Evolutionary conservation across 2,113 vertebrate species (phyloP).

Genomic region (Myotis yumanensis): DNA sequence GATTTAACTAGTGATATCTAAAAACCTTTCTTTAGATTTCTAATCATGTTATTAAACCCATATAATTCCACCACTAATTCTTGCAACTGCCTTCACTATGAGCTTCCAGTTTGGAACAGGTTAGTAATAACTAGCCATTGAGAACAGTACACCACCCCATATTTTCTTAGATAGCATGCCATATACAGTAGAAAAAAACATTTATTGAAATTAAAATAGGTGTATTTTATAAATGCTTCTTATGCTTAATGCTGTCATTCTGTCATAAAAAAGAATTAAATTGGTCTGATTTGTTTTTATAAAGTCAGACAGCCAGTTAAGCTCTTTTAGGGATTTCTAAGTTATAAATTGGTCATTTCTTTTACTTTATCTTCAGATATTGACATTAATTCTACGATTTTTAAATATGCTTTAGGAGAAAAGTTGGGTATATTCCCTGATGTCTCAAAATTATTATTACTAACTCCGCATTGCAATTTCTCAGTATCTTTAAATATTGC

Average conservation of each 20-base stretch:
- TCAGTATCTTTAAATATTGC: not conserved
- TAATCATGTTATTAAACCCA: not conserved
- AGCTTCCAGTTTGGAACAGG: not conserved
- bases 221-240: conserved; percentile 35
- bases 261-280: conserved; percentile 58
- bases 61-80: not conserved
- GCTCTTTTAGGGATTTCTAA: conserved; percentile 41
- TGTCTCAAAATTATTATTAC: conserved; percentile 2
- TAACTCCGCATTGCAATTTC: conserved; percentile 19
- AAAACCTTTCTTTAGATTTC: conserved; percentile 37
- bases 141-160: not conserved
- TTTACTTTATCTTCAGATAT: conserved; percentile 41
- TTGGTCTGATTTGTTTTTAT: conserved; percentile 38
- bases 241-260: not conserved
- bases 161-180: conserved; percentile 2
- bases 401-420: not conserved
- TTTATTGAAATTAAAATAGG: conserved; percentile 52
- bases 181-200: conserved; percentile 27
- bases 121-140: not conserved
- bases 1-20: not conserved
- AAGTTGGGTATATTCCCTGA: not conserved
- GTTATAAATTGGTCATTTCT: conserved; percentile 33
- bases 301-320: conserved; percentile 31
- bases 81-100: not conserved
- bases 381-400: not conserved